These are phyloP conservation scores for Bombylius major DNA, from an alignment of 2,888 invertebrate species.

Conservation along the genomic window DNA sequence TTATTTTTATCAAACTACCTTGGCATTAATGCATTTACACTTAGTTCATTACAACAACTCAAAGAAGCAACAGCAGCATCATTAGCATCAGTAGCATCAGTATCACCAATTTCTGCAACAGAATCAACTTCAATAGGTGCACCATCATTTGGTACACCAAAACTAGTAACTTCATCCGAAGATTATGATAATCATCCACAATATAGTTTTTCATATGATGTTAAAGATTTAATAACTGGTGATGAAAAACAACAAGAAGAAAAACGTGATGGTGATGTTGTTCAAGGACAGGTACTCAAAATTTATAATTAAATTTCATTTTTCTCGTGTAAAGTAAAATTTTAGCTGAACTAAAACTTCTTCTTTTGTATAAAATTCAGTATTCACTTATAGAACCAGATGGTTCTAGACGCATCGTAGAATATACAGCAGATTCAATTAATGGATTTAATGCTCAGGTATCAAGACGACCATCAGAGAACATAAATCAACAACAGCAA, in stretches of 20 bases:
- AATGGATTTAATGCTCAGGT: slow-evolving; percentile 17
- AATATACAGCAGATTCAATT: slow-evolving; percentile 17
- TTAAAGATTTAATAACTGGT: slow-evolving; percentile 20
- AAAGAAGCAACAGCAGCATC: background rate
- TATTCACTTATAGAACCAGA: slow-evolving; percentile 18
- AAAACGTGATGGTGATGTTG: slow-evolving; percentile 21
- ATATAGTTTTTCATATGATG: slow-evolving; percentile 19
- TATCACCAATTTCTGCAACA: slow-evolving; percentile 1
- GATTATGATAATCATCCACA: slow-evolving; percentile 18
- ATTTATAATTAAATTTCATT: background rate
- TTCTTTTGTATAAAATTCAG: slow-evolving; percentile 5
- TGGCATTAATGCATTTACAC: slow-evolving; percentile 1
- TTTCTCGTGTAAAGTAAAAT: background rate
- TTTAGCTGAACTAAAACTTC: background rate
- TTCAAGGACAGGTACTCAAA: slow-evolving; percentile 18
- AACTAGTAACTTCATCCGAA: slow-evolving; percentile 15
- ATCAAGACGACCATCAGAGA: slow-evolving; percentile 17
- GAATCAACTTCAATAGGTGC: background rate
- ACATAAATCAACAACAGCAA: slow-evolving; percentile 23
- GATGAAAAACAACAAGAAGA: slow-evolving; percentile 22
- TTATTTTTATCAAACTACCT: background rate
- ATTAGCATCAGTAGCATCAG: background rate
- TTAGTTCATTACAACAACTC: background rate
- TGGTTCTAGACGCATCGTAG: slow-evolving; percentile 16
- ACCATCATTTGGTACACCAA: background rate